Base-by-base conservation (phyloP, 2,888 invertebrate species). In the Drosophila hamatofila region DNA sequence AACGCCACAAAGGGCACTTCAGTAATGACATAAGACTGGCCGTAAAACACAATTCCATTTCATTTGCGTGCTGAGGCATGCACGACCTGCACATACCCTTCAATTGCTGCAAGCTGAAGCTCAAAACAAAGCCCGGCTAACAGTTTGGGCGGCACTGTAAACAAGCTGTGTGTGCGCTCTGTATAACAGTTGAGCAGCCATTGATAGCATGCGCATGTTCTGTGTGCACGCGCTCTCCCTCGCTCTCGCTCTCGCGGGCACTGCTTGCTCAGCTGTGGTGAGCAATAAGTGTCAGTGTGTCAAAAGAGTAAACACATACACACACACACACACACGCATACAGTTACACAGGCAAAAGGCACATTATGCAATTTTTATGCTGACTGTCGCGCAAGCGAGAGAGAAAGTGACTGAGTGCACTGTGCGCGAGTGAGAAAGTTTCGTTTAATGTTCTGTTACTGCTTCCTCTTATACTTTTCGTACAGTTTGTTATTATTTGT, bases 261-360 rank as follows among this genome's bases (percentile, higher is more conserved):
- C 51, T 33, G 55, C 55, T 56, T 27, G 41, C 51, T 33, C 56
- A 66, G 52, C 60, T 68, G 65, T 79, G 35, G 18, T 69, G 57
- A 60, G 48, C 86, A 78, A 91, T 85, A 81, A 90, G 90, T 91
- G 92, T 91, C 91, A 91, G 89, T 91, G 90, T 91, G 91, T 91
- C 91, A 91, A 78, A 79, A 65, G 54, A 54, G 54, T 52, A 35
- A 14, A n/a, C 23, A 23, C 44, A 16, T 5, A 16, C 44, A 16
- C 9, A 16, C 8, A 27, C 46, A 6, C 46, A 23, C 14, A 18
- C 39, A 56, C 54, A 56, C 56, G 62, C 56, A 59, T 69, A 58
- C 39, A 55, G 41, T 59, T 23, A 46, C 41, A 41, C 25, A 56
- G 44, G n/a, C 11, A 49, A 23, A 48, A 51, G 63, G 39, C 61